Evolutionary conservation across 1,140 invertebrate species (phyloP).

Genomic region (Ceratina calcarata): DNA sequence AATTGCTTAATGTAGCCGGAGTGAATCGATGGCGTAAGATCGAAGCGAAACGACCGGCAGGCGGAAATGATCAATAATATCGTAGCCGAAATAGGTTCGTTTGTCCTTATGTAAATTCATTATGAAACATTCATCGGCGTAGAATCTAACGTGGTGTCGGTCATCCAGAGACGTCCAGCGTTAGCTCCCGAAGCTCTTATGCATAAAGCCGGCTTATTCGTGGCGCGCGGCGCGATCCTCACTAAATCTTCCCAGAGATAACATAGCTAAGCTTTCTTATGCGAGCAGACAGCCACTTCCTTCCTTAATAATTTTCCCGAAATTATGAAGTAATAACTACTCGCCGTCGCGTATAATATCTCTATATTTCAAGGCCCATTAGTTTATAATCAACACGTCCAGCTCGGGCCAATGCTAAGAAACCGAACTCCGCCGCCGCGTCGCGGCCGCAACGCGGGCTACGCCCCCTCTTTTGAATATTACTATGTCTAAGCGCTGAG

Average conservation of each 20-base stretch:
- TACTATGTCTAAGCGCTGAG: constrained; percentile 76
- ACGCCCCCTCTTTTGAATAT: constrained; percentile 80
- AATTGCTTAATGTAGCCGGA: neutral
- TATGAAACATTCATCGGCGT: constrained; percentile 41
- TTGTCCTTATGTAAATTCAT: constrained; percentile 46
- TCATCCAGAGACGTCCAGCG: constrained; percentile 36
- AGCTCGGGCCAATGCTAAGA: constrained; percentile 70
- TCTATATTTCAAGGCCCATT: constrained; percentile 80
- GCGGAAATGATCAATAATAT: constrained; percentile 29
- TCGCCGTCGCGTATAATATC: constrained; percentile 78
- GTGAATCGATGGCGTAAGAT: constrained; percentile 13
- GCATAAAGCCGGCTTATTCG: constrained; percentile 59
- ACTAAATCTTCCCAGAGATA: constrained; percentile 72
- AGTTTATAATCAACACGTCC: constrained; percentile 80
- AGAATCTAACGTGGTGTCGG: constrained; percentile 39
- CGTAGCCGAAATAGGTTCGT: constrained; percentile 15
- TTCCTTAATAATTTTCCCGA: constrained; percentile 76
- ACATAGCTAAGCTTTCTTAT: constrained; percentile 78
- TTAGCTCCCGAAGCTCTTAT: constrained; percentile 44
- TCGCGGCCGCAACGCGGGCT: constrained; percentile 45
- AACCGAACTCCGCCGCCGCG: constrained; percentile 58
- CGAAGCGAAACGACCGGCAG: neutral
- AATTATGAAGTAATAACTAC: constrained; percentile 77
- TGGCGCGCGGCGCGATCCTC: constrained; percentile 58
- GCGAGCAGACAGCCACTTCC: constrained; percentile 74